Conservation (phyloP, 1,140 invertebrate species). For the Chironomus striatipennis region DNA sequence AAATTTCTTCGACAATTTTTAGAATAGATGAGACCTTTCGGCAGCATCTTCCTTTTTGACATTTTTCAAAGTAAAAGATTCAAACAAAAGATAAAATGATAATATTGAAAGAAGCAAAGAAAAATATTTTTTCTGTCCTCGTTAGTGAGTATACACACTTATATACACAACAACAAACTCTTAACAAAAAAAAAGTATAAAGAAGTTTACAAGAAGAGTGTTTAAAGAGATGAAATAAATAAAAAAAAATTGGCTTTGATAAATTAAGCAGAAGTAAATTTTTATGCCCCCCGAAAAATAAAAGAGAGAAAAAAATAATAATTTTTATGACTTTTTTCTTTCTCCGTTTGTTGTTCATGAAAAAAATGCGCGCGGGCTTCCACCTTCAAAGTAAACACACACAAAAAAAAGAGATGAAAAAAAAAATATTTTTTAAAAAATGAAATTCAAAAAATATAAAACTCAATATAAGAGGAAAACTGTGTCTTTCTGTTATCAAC, state of each 20-base stretch:
- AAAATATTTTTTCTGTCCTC: neutral
- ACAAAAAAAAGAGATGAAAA: neutral
- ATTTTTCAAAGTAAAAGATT: neutral
- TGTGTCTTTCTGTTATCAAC: neutral
- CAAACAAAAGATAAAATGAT: neutral
- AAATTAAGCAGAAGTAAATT: slow-evolving; percentile 14
- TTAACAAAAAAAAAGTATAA: too few species aligned
- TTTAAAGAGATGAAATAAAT: too few species aligned
- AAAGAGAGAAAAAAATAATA: neutral
- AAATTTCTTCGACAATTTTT: neutral
- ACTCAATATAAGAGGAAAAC: neutral
- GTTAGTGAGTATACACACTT: neutral
- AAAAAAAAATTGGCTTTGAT: slow-evolving; percentile 12
- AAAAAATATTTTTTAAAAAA: neutral
- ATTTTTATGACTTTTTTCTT: neutral
- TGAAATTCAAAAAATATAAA: too few species aligned
- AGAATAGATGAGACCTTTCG: neutral
- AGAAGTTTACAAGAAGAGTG: too few species aligned
- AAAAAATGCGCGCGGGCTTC: slow-evolving; percentile 13
- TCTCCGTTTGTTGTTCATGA: neutral
- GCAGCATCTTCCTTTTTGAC: neutral
- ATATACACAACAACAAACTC: too few species aligned
- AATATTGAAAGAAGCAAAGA: neutral
- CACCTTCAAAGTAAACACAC: slow-evolving; percentile 16
- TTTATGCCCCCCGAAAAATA: neutral